phyloP scores from a whole-genome alignment of 2,888 invertebrate species.

The Pristionchus maxplancki region DNA sequence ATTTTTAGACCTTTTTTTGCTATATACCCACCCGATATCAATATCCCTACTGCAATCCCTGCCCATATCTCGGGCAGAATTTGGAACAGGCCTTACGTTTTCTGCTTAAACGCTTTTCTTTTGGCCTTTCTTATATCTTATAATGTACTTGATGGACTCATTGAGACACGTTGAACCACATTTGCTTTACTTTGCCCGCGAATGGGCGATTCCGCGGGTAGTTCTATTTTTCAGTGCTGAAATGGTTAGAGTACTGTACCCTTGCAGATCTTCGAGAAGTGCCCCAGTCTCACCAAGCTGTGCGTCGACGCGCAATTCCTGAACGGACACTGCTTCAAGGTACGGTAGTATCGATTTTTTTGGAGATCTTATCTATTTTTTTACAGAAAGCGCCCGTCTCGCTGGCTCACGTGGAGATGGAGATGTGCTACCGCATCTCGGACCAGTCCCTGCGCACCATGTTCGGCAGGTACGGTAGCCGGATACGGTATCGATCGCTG shows the following conservation, averaged over 20 bases:
- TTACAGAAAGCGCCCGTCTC: constrained; percentile 58
- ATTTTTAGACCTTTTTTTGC: too few relatives aligned
- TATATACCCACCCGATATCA: too few relatives aligned
- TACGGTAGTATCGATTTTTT: constrained; percentile 42
- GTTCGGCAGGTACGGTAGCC: constrained; percentile 5
- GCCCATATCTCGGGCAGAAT: too few relatives aligned
- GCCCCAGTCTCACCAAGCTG: constrained; percentile 59
- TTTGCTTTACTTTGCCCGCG: too few relatives aligned
- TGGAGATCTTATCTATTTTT: not conserved
- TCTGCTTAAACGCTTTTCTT: too few relatives aligned
- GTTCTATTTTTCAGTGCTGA: too few relatives aligned
- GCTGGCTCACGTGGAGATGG: constrained; percentile 58
- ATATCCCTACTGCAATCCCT: too few relatives aligned
- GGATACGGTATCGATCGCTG: not conserved
- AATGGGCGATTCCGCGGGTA: too few relatives aligned
- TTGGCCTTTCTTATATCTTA: too few relatives aligned
- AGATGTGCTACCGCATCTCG: constrained; percentile 61
- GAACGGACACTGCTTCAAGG: constrained; percentile 66
- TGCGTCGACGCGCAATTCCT: constrained; percentile 67
- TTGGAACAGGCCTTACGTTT: too few relatives aligned
- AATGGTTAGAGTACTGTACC: not conserved
- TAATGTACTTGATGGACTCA: too few relatives aligned
- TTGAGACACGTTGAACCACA: too few relatives aligned
- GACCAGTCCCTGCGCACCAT: constrained; percentile 48
- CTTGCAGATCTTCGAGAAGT: constrained; percentile 63